A percentile compares a stretch with the other conserved stretches of the same genome.
phyloP scores from a whole-genome alignment of 2,797 vertebrate species.

The Okamejei kenojei region DNA sequence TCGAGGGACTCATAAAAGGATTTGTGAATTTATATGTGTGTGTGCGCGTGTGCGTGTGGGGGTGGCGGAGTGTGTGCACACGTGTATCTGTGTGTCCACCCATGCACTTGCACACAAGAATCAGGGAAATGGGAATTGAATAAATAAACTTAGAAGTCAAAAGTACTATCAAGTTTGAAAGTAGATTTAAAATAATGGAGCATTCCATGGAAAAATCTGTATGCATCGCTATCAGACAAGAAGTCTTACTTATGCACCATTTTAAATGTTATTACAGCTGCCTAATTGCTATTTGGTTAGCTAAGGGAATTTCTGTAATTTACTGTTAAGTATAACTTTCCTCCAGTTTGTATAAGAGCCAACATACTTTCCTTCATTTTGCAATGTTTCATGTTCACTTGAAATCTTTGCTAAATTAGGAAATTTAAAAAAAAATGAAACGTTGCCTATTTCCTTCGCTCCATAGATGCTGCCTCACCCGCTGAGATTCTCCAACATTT shows the following conservation, averaged over 20 bases:
- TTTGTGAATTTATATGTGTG: not conserved
- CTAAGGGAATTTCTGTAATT: not conserved
- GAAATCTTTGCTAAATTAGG: not conserved
- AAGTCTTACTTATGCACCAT: not conserved
- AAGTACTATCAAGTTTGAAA: not conserved
- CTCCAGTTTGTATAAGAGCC: not conserved
- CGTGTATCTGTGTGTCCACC: not conserved
- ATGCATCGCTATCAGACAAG: not conserved
- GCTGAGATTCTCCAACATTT: too few species aligned
- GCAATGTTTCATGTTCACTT: not conserved
- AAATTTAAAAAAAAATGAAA: not conserved
- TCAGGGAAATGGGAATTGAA: not conserved
- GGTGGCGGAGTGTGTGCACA: too few species aligned
- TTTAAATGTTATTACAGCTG: constrained; percentile 18
- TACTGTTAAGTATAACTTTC: not conserved
- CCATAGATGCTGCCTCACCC: too few species aligned
- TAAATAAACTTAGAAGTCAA: constrained; percentile 26
- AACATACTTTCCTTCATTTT: not conserved
- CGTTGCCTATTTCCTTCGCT: too few species aligned
- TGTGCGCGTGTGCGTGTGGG: too few species aligned
- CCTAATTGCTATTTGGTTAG: not conserved
- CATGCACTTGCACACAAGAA: not conserved
- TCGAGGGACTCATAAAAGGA: not conserved
- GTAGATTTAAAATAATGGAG: constrained; percentile 14
- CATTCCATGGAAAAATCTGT: constrained; percentile 19